Evolutionary conservation across 2,113 vertebrate species (phyloP).

Genomic region (Ia io): DNA sequence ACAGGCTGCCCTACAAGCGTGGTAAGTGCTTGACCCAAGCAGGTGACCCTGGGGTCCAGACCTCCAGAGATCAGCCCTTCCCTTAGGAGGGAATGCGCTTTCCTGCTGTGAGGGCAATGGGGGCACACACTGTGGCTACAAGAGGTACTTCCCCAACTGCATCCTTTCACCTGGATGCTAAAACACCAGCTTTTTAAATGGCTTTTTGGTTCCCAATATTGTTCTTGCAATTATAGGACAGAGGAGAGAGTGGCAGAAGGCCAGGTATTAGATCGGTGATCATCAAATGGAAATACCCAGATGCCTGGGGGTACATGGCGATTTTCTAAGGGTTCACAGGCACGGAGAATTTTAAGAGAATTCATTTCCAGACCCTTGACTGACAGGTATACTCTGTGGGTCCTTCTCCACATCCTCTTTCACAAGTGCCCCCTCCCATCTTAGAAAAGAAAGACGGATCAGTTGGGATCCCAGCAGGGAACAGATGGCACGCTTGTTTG

Average conservation of each 20-base stretch:
- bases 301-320: accelerated
- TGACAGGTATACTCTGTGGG: not conserved
- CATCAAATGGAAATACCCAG: not conserved
- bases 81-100: not conserved
- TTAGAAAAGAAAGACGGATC: not conserved
- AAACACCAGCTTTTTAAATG: not conserved
- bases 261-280: not conserved
- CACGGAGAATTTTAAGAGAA: not conserved
- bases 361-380: not conserved
- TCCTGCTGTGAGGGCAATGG: not conserved
- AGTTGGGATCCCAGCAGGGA: not conserved
- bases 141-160: not conserved
- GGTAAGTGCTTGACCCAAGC: not conserved
- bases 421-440: not conserved
- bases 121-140: accelerated
- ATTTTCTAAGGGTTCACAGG: not conserved
- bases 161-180: not conserved
- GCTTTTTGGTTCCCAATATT: not conserved
- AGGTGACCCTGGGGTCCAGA: not conserved
- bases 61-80: not conserved
- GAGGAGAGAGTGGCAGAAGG: not conserved
- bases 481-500: not conserved
- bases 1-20: not conserved
- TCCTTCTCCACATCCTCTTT: not conserved
- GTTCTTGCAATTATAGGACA: not conserved